These are phyloP conservation scores for Alouatta palliata DNA, from an alignment of 2,113 vertebrate genomes.

Conservation along the genomic window DNA sequence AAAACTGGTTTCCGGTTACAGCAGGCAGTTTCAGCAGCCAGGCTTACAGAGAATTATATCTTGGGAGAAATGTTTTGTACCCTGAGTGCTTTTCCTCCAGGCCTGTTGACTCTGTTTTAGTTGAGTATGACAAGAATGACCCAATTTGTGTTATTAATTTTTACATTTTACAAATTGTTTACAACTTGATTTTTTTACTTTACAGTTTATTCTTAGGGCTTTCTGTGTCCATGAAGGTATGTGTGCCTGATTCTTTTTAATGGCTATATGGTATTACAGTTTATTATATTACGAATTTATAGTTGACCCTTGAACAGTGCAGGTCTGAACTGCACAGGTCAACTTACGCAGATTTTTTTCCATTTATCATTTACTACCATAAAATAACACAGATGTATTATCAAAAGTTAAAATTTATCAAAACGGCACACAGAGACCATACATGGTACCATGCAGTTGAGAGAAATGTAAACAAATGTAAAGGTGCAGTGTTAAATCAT, in stretches of 20 bases:
- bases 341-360: background rate
- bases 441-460: background rate
- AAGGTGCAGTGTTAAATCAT: background rate
- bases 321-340: background rate
- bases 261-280: background rate
- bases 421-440: background rate
- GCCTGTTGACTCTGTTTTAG: background rate
- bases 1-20: no score
- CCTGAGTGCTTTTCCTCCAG: background rate
- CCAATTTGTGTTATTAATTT: background rate
- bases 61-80: background rate
- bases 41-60: background rate
- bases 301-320: background rate
- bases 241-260: background rate
- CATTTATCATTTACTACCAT: background rate
- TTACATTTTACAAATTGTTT: background rate
- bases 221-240: background rate
- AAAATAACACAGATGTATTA: background rate
- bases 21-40: background rate
- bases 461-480: background rate
- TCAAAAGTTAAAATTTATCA: background rate
- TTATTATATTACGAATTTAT: background rate
- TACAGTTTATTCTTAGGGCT: background rate
- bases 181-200: background rate
- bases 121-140: background rate